Evolutionary conservation across 1,140 invertebrate genomes (phyloP).

Genomic region (Leptestheria dahalacensis): DNA sequence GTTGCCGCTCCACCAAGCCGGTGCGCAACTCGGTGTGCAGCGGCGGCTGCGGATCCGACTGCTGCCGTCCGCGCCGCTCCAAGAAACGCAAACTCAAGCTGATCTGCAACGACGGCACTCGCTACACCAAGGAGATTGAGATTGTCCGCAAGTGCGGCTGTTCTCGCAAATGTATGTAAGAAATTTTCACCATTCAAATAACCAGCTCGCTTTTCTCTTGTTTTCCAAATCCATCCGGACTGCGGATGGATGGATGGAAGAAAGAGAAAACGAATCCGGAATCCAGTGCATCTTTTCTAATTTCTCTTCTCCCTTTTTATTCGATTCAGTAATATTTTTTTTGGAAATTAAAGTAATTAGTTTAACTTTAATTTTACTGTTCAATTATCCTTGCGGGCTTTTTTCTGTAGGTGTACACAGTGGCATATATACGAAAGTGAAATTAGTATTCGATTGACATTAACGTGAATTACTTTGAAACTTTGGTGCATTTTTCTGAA

Average conservation of each 20-base stretch:
- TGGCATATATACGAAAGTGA: too few relatives aligned
- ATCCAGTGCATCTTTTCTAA: not conserved
- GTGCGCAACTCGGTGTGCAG: conserved; percentile 76
- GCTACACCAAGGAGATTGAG: conserved; percentile 88
- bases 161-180: conserved; percentile 21
- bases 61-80: conserved; percentile 76
- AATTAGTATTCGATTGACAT: too few relatives aligned
- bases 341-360: too few relatives aligned
- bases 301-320: not conserved
- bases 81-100: conserved; percentile 84
- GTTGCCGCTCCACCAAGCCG: conserved; percentile 70
- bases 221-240: too few relatives aligned
- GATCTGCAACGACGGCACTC: conserved; percentile 77
- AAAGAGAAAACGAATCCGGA: not conserved
- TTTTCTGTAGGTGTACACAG: too few relatives aligned
- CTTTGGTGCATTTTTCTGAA: not conserved
- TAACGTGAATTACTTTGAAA: too few relatives aligned
- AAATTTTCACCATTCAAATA: not conserved
- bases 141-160: conserved; percentile 76
- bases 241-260: too few relatives aligned
- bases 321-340: too few relatives aligned
- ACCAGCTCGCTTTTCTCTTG: not conserved
- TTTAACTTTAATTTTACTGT: too few relatives aligned
- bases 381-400: too few relatives aligned
- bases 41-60: conserved; percentile 50